Base-by-base conservation (phyloP, 2,888 invertebrate species). In the Hirtodrosophila cameraria region DNA sequence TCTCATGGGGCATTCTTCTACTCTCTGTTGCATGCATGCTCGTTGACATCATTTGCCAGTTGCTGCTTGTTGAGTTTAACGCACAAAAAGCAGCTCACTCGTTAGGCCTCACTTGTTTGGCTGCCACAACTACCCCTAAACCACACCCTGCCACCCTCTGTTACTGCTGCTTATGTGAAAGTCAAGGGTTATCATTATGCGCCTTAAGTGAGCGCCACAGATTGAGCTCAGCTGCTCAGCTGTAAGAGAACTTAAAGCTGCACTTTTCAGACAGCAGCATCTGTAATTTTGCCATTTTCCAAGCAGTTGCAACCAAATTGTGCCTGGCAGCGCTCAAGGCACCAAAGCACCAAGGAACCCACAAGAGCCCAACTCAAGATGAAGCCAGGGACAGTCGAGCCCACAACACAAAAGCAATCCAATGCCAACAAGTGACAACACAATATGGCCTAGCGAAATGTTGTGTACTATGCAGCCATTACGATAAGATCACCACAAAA, bases 151-250 rank as follows among this genome's bases (percentile, higher is more conserved):
- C 18, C 7, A 11, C 36, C 28, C 23, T 31, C 52, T 42, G 48
- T n/a, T n/a, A n/a, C 39, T 48, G 38, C 58, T 58, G 79, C 64
- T 62, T 71, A 71, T 65, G 72, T 57, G 76, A 67, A 67, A 83
- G 67, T 86, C 76, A 86, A 86, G 86, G 76, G 86, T 75, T 86
- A 86, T 83, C 79, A 86, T 83, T 79, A 86, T 86, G 76, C 58
- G 76, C 48, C 61, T 46, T 43, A 57, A 79, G 71, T 65, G 61
- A 35, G 20, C n/a, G n/a, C n/a, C n/a, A n/a, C 53, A 49, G 27
- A 33, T 36, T 38, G 57, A 59, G 49, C 46, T 45, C 18, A 55
- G 53, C 23, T 49, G 38, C 42, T 60, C 57, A 62, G 42, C 35
- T 55, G 53, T 39, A 35, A 27, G 18, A 33, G 36, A 72, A 31